Conservation (phyloP, 2,113 vertebrate genomes). For the Rhea pennata region DNA sequence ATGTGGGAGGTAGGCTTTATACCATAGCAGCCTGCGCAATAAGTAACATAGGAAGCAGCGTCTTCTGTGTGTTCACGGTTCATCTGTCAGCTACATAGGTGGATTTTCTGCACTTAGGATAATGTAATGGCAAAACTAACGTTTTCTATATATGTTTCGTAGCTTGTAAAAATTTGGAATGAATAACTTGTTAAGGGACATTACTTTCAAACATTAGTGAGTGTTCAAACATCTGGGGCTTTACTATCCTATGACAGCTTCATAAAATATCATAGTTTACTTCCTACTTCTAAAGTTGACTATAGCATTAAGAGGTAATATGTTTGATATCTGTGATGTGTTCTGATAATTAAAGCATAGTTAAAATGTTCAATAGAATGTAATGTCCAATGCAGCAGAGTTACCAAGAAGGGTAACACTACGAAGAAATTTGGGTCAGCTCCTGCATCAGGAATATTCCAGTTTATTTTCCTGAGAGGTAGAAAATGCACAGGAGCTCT, state of each 20-base stretch:
- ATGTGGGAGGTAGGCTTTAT: not conserved
- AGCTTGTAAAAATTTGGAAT: not conserved
- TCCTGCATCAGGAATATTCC: not conserved
- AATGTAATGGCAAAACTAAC: not conserved
- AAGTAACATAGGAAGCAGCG: rapidly evolving
- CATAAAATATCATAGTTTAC: not conserved
- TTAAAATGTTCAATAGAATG: rapidly evolving
- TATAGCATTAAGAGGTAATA: not conserved
- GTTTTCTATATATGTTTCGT: not conserved
- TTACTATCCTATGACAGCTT: not conserved
- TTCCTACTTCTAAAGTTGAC: not conserved
- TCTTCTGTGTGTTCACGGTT: rapidly evolving
- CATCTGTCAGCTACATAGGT: not conserved
- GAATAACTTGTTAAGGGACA: not conserved
- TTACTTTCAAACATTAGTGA: not conserved
- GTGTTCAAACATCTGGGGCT: not conserved
- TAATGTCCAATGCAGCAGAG: not conserved
- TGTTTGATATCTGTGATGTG: not conserved
- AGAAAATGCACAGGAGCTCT: not conserved
- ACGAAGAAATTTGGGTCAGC: not conserved
- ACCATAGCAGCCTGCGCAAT: not conserved
- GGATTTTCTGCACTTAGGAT: not conserved
- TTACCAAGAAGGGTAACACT: not conserved
- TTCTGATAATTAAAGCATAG: not conserved
- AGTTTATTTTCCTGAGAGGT: not conserved